Conservation (phyloP, 2,888 invertebrate species). For the Acrocyrtus sp. region DNA sequence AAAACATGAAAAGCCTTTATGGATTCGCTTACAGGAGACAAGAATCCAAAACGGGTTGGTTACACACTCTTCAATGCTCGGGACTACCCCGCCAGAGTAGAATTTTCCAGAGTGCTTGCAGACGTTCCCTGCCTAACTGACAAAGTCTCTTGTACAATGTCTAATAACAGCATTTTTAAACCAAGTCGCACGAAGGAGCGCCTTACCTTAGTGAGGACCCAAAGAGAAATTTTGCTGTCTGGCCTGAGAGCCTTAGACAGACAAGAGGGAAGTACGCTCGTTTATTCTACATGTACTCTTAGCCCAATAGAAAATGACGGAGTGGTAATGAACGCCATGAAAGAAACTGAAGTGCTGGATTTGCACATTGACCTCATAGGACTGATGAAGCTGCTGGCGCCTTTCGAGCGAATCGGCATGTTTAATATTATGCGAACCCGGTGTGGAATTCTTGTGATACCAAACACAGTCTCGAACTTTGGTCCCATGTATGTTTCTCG, state of each 20-base stretch:
- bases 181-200: constrained; percentile 82
- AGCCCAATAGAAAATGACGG: constrained; percentile 97
- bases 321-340: constrained; percentile 59
- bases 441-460: constrained; percentile 90
- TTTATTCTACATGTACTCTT: constrained; percentile 96
- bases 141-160: constrained; percentile 79
- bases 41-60: too few species aligned
- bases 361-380: constrained; percentile 59
- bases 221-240: constrained; percentile 80
- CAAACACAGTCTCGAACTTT: constrained; percentile 85
- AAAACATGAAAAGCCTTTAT: too few species aligned
- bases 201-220: constrained; percentile 82
- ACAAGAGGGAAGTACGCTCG: constrained; percentile 84
- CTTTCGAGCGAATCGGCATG: constrained; percentile 54
- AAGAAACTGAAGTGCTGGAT: constrained; percentile 51
- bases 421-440: constrained; percentile 65
- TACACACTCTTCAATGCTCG: constrained; percentile 48
- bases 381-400: constrained; percentile 48
- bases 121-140: constrained; percentile 98
- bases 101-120: constrained; percentile 73
- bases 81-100: constrained; percentile 43
- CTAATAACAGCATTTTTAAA: constrained; percentile 91
- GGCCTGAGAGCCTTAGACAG: constrained; percentile 68
- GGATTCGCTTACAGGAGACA: too few species aligned
- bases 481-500: constrained; percentile 84